Conservation (phyloP, 2,797 vertebrate genomes). For the Sparus aurata region DNA sequence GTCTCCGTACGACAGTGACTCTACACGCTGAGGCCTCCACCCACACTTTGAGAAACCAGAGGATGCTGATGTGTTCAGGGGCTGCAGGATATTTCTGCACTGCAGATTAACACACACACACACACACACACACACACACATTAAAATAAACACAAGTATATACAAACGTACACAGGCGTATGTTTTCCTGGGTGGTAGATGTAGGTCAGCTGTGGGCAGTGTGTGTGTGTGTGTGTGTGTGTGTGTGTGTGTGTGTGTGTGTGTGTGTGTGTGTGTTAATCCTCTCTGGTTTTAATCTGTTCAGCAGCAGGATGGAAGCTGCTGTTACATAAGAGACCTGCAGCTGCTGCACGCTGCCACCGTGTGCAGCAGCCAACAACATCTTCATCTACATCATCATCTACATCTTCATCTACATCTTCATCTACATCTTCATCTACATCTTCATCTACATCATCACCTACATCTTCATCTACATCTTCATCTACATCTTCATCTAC, state of each 20-base stretch:
- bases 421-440: not conserved
- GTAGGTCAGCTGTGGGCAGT: constrained; percentile 59
- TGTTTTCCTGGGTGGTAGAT: constrained; percentile 56
- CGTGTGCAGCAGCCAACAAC: constrained; percentile 13
- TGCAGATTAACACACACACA: constrained; percentile 51
- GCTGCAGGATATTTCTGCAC: constrained; percentile 45
- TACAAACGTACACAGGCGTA: constrained; percentile 45
- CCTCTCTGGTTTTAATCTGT: constrained; percentile 84
- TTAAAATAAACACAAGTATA: constrained; percentile 1
- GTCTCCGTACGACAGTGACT: not conserved
- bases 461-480: no score
- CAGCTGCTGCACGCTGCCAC: constrained; percentile 28
- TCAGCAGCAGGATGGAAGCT: constrained; percentile 76
- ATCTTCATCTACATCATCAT: not conserved
- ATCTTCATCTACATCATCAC: no score
- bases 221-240: constrained; percentile 21
- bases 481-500: not conserved
- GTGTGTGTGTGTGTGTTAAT: constrained; percentile 68
- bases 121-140: constrained; percentile 29
- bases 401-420: not conserved
- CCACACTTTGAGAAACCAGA: constrained; percentile 16
- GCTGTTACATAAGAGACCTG: constrained; percentile 77
- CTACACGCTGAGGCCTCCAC: not conserved
- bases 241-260: constrained; percentile 19
- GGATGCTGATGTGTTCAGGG: constrained; percentile 41